phyloP scores from a whole-genome alignment of 2,113 vertebrate genomes.

The Motacilla tschutschensis region DNA sequence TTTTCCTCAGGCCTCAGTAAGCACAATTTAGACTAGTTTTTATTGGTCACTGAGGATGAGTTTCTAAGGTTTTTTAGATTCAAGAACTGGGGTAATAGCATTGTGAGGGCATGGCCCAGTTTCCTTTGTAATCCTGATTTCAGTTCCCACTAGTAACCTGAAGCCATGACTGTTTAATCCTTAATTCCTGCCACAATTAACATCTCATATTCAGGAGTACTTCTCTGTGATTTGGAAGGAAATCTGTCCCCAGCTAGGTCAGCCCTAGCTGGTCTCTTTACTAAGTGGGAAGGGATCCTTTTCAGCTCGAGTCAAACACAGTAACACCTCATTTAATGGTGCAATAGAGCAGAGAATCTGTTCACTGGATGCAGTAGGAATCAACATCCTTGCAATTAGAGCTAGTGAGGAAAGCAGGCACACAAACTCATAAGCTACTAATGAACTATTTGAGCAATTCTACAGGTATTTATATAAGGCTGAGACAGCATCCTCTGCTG shows the following conservation, averaged over 20 bases:
- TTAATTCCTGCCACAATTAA: conserved; percentile 70
- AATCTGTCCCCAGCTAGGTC: conserved; percentile 63
- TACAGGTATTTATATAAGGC: conserved; percentile 50
- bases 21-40: conserved; percentile 53
- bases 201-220: conserved; percentile 60
- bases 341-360: conserved; percentile 46
- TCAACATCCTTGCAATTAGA: conserved; percentile 44
- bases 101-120: conserved; percentile 69
- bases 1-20: conserved; percentile 56
- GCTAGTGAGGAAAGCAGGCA: conserved; percentile 1
- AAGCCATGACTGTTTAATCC: conserved; percentile 67
- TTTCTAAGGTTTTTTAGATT: conserved; percentile 62
- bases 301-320: neutral
- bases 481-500: conserved; percentile 10
- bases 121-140: conserved; percentile 71
- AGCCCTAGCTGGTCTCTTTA: conserved; percentile 28
- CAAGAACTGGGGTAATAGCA: conserved; percentile 71
- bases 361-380: neutral
- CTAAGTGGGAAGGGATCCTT: conserved; percentile 31
- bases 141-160: conserved; percentile 59
- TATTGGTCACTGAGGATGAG: conserved; percentile 69
- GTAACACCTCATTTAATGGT: conserved; percentile 62
- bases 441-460: conserved; percentile 54
- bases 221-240: conserved; percentile 54
- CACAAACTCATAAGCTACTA: conserved; percentile 35